Percentiles rank a stretch among this genome's conserved stretches.
Evolutionary conservation across 2,797 vertebrate genomes (phyloP).

Genomic region (Ficedula albicollis): DNA sequence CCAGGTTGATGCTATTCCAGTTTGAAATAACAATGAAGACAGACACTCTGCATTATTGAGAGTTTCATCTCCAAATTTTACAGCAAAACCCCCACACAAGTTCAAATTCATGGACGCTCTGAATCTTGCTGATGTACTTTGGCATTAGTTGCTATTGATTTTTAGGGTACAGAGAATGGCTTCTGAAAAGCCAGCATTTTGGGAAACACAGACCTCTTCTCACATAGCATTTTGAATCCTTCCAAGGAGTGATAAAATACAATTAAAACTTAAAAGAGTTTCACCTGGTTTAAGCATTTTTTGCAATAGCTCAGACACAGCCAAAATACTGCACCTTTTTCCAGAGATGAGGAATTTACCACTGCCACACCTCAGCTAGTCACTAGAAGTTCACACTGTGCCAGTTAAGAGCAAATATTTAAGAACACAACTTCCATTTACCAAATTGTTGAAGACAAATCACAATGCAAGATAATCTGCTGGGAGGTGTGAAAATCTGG

Average conservation of each 20-base stretch:
- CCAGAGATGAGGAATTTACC: not conserved
- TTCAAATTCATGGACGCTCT: not conserved
- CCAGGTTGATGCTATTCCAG: fast-evolving
- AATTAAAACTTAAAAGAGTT: not conserved
- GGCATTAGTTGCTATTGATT: not conserved
- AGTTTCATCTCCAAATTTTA: not conserved
- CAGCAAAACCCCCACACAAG: not conserved
- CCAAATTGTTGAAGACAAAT: not conserved
- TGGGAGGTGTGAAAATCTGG: not conserved
- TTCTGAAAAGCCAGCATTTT: not conserved
- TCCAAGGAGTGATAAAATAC: not conserved
- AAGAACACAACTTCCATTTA: not conserved
- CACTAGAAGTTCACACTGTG: not conserved
- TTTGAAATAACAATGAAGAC: not conserved
- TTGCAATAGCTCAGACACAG: not conserved
- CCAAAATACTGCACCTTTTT: not conserved
- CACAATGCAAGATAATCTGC: not conserved
- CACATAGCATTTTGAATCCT: not conserved
- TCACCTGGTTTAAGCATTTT: not conserved
- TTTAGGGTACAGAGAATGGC: not conserved
- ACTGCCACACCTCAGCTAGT: not conserved
- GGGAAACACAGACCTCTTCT: not conserved
- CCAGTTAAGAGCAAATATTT: not conserved
- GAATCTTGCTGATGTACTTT: not conserved
- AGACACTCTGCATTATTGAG: fast-evolving